phyloP scores from a whole-genome alignment of 2,113 vertebrate species.

The western clawed frog (Xenopus tropicalis) region DNA sequence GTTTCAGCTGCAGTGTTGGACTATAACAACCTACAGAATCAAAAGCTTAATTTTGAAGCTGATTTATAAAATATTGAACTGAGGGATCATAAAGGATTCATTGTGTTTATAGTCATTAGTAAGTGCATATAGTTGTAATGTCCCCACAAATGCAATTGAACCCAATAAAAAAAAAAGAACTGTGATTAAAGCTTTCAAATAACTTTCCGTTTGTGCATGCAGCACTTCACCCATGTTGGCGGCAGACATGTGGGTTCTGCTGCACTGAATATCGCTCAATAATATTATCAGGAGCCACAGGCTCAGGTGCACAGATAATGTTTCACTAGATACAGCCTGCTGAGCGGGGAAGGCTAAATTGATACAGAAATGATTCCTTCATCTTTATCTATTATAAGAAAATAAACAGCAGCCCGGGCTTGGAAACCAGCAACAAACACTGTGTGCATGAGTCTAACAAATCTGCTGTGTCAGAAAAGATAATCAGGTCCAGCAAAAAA shows the following conservation, averaged over 20 bases:
- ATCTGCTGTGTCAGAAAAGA: slow-evolving; percentile 81
- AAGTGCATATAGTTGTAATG: neutral
- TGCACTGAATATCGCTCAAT: slow-evolving; percentile 23
- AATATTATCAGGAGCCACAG: slow-evolving; percentile 9
- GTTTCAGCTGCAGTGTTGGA: no score
- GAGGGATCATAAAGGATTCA: no score
- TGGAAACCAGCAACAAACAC: slow-evolving; percentile 42
- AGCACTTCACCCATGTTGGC: neutral
- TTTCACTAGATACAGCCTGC: slow-evolving; percentile 15
- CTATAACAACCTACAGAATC: no score
- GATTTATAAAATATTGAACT: no score
- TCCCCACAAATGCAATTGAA: neutral
- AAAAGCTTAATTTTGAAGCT: no score
- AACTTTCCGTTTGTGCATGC: neutral
- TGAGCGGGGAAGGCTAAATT: slow-evolving; percentile 14
- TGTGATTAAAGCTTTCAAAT: neutral
- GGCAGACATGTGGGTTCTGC: slow-evolving; percentile 1
- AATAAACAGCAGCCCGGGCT: slow-evolving; percentile 18
- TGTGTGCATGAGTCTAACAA: slow-evolving; percentile 71
- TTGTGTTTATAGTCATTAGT: no score
- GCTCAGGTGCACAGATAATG: slow-evolving; percentile 30
- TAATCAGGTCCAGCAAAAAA: slow-evolving; percentile 78
- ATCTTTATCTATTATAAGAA: slow-evolving; percentile 29
- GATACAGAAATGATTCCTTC: slow-evolving; percentile 26
- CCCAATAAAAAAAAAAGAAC: neutral